A percentile compares a stretch with the other conserved stretches of the same genome.
phyloP scores from a whole-genome alignment of 2,797 vertebrate species.

The Anniella stebbinsi region DNA sequence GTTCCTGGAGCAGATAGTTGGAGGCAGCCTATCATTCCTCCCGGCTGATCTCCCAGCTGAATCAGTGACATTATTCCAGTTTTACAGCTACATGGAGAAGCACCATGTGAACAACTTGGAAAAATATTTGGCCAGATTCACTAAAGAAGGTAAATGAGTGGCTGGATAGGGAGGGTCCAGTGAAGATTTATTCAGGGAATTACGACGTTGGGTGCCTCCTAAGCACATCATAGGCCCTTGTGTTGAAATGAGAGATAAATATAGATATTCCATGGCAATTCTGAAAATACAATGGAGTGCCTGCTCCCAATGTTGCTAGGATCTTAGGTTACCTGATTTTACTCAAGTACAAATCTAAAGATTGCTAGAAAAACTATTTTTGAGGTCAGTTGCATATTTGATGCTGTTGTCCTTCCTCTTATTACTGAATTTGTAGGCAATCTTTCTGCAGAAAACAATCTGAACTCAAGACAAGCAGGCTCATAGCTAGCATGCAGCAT shows the following conservation, averaged over 20 bases:
- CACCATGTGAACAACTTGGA: constrained; percentile 86
- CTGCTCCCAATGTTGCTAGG: not conserved
- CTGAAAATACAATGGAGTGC: not conserved
- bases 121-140: constrained; percentile 87
- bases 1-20: constrained; percentile 88
- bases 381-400: too few species aligned
- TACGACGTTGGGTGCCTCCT: not conserved
- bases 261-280: not conserved
- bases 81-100: constrained; percentile 87
- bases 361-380: too few species aligned
- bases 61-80: constrained; percentile 89
- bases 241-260: not conserved
- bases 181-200: not conserved
- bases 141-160: constrained; percentile 87
- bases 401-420: too few species aligned
- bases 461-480: too few species aligned
- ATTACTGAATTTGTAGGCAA: too few species aligned
- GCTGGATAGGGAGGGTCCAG: not conserved
- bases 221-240: not conserved
- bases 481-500: too few species aligned
- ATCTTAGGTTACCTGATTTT: not conserved
- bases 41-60: constrained; percentile 34
- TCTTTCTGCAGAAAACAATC: too few species aligned
- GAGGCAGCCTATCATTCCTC: constrained; percentile 78
- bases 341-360: too few species aligned